Evolutionary conservation across 2,113 vertebrate genomes (phyloP).

Genomic region (Montifringilla adamsi): DNA sequence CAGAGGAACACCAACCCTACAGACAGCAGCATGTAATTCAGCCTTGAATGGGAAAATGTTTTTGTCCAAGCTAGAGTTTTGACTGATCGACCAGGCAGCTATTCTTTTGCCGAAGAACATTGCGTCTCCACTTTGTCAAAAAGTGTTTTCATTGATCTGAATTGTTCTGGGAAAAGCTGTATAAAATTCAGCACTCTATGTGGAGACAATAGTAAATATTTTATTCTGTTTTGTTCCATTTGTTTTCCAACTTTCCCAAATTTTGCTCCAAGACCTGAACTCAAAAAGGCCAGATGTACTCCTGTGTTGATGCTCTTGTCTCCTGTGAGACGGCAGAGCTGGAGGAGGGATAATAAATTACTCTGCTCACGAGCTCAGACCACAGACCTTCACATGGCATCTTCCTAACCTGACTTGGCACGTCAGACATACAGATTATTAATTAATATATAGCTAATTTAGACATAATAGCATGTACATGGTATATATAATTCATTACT

Average conservation of each 20-base stretch:
- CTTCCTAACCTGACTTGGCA: not conserved
- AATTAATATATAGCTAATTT: not conserved
- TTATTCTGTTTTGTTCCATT: not conserved
- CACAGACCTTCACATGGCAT: not conserved
- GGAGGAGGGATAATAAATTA: not conserved
- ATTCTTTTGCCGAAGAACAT: not conserved
- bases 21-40: not conserved
- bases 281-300: not conserved
- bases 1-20: not conserved
- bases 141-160: not conserved
- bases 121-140: fast-evolving
- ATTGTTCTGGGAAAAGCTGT: not conserved
- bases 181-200: not conserved
- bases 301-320: not conserved
- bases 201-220: not conserved
- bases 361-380: not conserved
- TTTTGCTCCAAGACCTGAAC: not conserved
- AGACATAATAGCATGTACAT: not conserved
- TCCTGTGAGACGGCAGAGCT: not conserved
- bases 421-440: not conserved
- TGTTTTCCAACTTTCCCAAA: not conserved
- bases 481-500: not conserved
- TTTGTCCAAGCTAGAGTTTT: not conserved
- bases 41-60: not conserved
- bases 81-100: fast-evolving